Evolutionary conservation across 2,113 vertebrate species (phyloP), one percentile per base, ranked within the genome.

Genomic region (Lasiurus borealis): DNA sequence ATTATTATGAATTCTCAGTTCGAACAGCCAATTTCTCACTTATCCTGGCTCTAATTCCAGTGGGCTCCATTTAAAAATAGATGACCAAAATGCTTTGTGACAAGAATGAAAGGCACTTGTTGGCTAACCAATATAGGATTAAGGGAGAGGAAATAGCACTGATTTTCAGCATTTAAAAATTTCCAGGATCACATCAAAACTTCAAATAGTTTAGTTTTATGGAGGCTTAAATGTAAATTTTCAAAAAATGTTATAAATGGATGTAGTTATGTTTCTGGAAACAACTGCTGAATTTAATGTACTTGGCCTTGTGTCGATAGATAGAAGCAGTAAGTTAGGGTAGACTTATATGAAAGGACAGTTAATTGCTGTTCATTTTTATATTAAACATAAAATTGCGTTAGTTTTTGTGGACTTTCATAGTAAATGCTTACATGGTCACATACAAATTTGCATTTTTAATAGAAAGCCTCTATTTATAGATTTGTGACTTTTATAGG

Each of bases 51-150:
- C 66, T 27, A 92, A 66, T 94, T 85, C 62, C 57, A 69, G 75
- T 50, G 44, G 85, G 93, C 80, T 86, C 48, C 64, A 77, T 88
- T 90, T 84, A 40, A 87, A 96, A 94, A 73, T 73, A 95, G 59
- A 25, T 87, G 64, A 90, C 80, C 52, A 83, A 83, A 96, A 92
- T 87, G 69, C 69, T 87, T 82, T 80, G 52, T 57, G 68, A 82
- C 5, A 66, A 95, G 62, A 48, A 78, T 81, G 44, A 50, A 23
- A 92, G 68, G 34, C 12, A 62, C 54, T 92, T 84, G 31, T 91
- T 88, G 69, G 82, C 34, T 57, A 13, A 62, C 13, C 12, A 84
- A 75, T 15, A 27, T 19, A 71, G 46, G 31, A 48, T 57, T 13
- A 16, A 84, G 25, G 44, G 50, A 85, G 62, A 94, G 52, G 64